Conservation (phyloP, 1,140 invertebrate species). For the Drosophila sechellia region DNA sequence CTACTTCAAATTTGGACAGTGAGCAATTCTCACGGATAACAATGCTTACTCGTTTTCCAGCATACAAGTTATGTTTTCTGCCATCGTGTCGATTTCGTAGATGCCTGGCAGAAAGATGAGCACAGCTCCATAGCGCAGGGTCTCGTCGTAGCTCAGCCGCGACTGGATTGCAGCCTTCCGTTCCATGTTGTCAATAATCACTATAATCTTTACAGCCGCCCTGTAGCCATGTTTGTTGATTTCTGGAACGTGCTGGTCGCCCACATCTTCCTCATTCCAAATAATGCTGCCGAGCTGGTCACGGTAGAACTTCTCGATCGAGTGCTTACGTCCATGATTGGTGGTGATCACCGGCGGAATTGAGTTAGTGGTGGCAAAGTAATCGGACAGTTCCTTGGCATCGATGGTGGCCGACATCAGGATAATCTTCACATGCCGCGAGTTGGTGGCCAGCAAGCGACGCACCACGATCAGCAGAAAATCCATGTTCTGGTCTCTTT, state of each 20-base stretch:
- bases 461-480: slow-evolving; percentile 95
- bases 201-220: slow-evolving; percentile 88
- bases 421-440: slow-evolving; percentile 90
- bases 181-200: slow-evolving; percentile 90
- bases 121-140: slow-evolving; percentile 87
- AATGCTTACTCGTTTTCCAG: slow-evolving; percentile 50
- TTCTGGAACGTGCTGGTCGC: slow-evolving; percentile 85
- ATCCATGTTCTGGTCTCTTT: slow-evolving; percentile 96
- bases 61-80: slow-evolving; percentile 71
- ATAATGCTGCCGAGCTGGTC: slow-evolving; percentile 86
- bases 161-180: slow-evolving; percentile 37
- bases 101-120: slow-evolving; percentile 95
- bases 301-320: slow-evolving; percentile 89
- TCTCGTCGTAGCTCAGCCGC: slow-evolving; percentile 34
- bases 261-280: slow-evolving; percentile 53
- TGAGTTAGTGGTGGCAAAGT: slow-evolving; percentile 87
- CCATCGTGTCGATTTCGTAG: slow-evolving; percentile 89
- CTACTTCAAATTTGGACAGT: too few relatives aligned
- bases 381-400: slow-evolving; percentile 88
- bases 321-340: slow-evolving; percentile 85
- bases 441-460: slow-evolving; percentile 91
- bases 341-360: slow-evolving; percentile 87
- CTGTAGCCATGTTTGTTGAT: slow-evolving; percentile 86
- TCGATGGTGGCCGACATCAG: slow-evolving; percentile 96
- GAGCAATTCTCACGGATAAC: neutral